Percentiles rank a stretch among this genome's conserved stretches.
Conservation (phyloP, 1,140 invertebrate genomes). For the Bombyx mandarina region DNA sequence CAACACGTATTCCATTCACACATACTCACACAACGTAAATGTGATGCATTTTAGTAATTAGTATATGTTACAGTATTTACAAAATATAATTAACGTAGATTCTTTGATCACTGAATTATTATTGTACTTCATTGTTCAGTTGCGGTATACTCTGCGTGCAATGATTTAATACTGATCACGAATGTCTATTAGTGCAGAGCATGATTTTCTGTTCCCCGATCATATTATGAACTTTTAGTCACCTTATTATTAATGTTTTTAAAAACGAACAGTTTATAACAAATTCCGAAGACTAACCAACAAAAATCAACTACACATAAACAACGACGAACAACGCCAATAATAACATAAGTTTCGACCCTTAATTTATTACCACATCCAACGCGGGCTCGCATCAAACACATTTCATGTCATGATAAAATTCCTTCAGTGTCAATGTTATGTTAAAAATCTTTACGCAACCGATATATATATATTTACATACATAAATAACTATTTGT, state of each 20-base stretch:
- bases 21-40: not conserved
- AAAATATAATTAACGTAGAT: slow-evolving; percentile 2
- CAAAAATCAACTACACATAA: too few species aligned
- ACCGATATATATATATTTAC: not conserved
- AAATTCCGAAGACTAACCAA: too few species aligned
- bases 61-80: slow-evolving; percentile 2
- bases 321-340: too few species aligned
- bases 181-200: not conserved
- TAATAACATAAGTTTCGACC: too few species aligned
- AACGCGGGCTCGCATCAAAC: slow-evolving; percentile 20
- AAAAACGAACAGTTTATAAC: too few species aligned
- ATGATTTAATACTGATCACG: slow-evolving; percentile 10
- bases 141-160: not conserved
- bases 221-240: too few species aligned
- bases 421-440: slow-evolving; percentile 22
- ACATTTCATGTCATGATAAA: slow-evolving; percentile 46
- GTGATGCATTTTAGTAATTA: slow-evolving; percentile 2
- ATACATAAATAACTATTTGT: not conserved
- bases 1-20: not conserved
- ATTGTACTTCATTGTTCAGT: slow-evolving; percentile 8
- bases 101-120: slow-evolving; percentile 1
- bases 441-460: slow-evolving; percentile 11
- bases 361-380: too few species aligned
- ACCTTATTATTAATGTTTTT: too few species aligned
- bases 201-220: too few species aligned